A percentile compares a stretch with the other conserved stretches of the same genome.
Evolutionary conservation across 2,888 invertebrate genomes (phyloP).

Genomic region (Ypsolopha sequella): DNA sequence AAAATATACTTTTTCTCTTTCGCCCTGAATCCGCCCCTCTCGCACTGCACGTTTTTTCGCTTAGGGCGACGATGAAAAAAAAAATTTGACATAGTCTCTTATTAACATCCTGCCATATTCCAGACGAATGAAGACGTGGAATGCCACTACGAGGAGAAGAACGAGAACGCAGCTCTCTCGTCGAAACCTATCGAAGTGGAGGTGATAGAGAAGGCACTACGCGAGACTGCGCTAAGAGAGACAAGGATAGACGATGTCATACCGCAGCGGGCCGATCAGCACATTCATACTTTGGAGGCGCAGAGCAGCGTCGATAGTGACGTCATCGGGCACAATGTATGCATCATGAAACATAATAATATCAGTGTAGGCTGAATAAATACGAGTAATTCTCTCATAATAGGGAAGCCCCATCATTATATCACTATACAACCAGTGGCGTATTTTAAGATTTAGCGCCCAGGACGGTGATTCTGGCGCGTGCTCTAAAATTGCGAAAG

Average conservation of each 20-base stretch:
- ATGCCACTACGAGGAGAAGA: slow-evolving; percentile 64
- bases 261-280: slow-evolving; percentile 58
- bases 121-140: slow-evolving; percentile 42
- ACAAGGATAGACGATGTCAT: slow-evolving; percentile 73
- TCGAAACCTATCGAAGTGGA: slow-evolving; percentile 37
- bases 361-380: background rate
- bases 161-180: slow-evolving; percentile 41
- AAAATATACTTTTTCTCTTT: too few species aligned
- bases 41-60: too few species aligned
- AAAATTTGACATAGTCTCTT: too few species aligned
- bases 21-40: too few species aligned
- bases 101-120: too few species aligned
- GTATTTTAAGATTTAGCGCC: too few species aligned
- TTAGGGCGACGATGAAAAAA: too few species aligned
- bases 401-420: too few species aligned
- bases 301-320: slow-evolving; percentile 71
- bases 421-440: too few species aligned
- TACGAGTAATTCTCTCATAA: too few species aligned
- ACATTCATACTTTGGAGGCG: slow-evolving; percentile 57
- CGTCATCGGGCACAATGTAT: slow-evolving; percentile 79
- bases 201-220: slow-evolving; percentile 28
- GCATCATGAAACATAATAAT: slow-evolving; percentile 13
- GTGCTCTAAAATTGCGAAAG: too few species aligned
- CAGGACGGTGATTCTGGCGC: too few species aligned
- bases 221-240: slow-evolving; percentile 62